Base-by-base conservation (phyloP, 1,140 invertebrate genomes). In the Bombus fervidus region DNA sequence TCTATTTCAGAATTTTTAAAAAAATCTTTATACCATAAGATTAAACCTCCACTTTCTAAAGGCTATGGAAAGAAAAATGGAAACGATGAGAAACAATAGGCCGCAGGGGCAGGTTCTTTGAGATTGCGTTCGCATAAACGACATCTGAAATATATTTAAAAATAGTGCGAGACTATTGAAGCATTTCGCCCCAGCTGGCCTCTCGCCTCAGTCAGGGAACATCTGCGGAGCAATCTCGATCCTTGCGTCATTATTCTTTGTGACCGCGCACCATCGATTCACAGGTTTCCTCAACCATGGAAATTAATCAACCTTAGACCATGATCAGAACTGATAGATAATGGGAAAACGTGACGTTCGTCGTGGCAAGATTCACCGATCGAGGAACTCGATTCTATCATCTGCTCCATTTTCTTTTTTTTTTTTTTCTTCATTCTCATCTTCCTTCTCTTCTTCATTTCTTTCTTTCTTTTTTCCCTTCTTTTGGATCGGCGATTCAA, bases 231-330 rank as follows among this genome's bases (percentile, higher is more conserved):
- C 92, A 92, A 93, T 94, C 90, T 92, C 90, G 87, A 91, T 91
- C 90, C 75, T 89, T 83, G 87, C 88, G 86, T 89, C 81, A 91
- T 93, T 93, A 91, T 93, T 90, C 78, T 90, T 88, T 82, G 87
- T 90, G 91, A 93, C 91, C 91, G 93, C 93, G 92, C 93, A 94
- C 92, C 93, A 88, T 89, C 91, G 94, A 91, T 86, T 93, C 86
- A 82, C 90, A 92, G 89, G 83, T 89, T 93, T 93, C 86, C 91
- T 93, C 93, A 91, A 94, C 91, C 94, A 92, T 94, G 92, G 92
- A 95, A 95, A 94, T 94, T 95, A 94, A 95, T 95, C 94, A 94
- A 94, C 86, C 90, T 90, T 91, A 86, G 90, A 91, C 88, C 57
- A 81, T 62, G 78, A 90, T 88, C 82, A 64, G 59, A 34, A 79